Evolutionary conservation across 2,888 invertebrate species (phyloP).

Genomic region (Coleophora deauratella): DNA sequence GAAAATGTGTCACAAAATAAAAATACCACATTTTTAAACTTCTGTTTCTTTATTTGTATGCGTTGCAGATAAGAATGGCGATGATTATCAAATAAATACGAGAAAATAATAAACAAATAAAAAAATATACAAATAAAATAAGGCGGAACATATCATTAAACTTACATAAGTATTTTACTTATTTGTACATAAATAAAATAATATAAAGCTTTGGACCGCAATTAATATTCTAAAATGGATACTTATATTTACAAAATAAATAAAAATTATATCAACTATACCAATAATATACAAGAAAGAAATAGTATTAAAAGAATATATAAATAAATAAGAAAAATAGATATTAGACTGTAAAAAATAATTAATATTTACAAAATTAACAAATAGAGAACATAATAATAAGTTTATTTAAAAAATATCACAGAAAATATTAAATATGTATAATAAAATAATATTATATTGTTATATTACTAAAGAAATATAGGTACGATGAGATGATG

Average conservation of each 20-base stretch:
- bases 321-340: constrained; percentile 16
- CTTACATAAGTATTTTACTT: no score
- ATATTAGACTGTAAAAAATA: constrained; percentile 8
- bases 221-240: constrained; percentile 1
- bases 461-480: no score
- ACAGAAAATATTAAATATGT: constrained; percentile 5
- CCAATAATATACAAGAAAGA: constrained; percentile 6
- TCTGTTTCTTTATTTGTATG: constrained; percentile 68
- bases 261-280: no score
- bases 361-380: constrained; percentile 4
- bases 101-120: constrained; percentile 14
- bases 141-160: neutral
- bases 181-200: constrained; percentile 4
- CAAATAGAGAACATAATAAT: neutral
- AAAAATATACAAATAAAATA: constrained; percentile 10
- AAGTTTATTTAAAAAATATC: constrained; percentile 3
- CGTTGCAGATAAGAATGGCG: constrained; percentile 24
- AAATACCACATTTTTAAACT: constrained; percentile 8
- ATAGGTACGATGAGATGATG: neutral
- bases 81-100: constrained; percentile 14
- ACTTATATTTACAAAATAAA: neutral
- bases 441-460: no score
- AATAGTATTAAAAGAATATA: constrained; percentile 13
- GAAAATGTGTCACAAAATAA: no score
- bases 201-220: constrained; percentile 12